A percentile compares a stretch with the other conserved stretches of the same genome.
Evolutionary conservation across 2,888 invertebrate species (phyloP).

Genomic region (Drosophila basisetae): DNA sequence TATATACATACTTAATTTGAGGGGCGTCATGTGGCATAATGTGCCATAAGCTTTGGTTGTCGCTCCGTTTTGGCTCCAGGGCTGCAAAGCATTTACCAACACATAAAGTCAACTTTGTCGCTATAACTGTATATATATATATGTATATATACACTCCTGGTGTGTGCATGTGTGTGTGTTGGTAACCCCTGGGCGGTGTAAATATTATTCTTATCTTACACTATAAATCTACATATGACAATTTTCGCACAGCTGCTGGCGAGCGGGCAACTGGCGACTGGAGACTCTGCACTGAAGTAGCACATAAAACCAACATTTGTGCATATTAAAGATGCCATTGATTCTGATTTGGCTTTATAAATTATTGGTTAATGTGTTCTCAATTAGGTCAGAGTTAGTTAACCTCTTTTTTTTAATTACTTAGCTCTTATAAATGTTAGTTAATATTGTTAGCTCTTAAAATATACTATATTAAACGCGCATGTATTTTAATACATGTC

Average conservation of each 20-base stretch:
- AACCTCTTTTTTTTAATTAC: neutral
- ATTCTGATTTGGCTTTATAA: conserved; percentile 7
- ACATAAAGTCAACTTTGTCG: conserved; percentile 69
- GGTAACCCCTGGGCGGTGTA: conserved; percentile 73
- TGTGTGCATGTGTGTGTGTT: conserved; percentile 27
- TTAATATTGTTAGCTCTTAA: too few relatives aligned
- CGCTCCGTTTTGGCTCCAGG: conserved; percentile 54
- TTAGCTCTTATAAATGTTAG: neutral
- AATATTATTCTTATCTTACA: conserved; percentile 79
- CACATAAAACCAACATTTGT: conserved; percentile 12
- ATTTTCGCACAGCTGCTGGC: conserved; percentile 70
- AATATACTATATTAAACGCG: neutral
- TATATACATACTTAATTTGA: conserved; percentile 66
- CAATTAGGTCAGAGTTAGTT: conserved; percentile 11
- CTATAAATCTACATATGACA: conserved; percentile 82
- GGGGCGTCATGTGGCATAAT: conserved; percentile 76
- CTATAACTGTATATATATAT: conserved; percentile 25
- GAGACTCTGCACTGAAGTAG: conserved; percentile 13
- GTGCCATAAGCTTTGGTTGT: conserved; percentile 66
- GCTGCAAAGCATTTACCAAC: conserved; percentile 62
- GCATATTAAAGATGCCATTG: conserved; percentile 36
- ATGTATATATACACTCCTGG: conserved; percentile 8
- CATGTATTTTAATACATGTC: too few relatives aligned
- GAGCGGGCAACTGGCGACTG: conserved; percentile 36
- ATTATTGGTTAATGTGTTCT: conserved; percentile 6